These are phyloP conservation scores for Pseudomugil gertrudae DNA, from an alignment of 2,797 vertebrate genomes.

Conservation along the genomic window DNA sequence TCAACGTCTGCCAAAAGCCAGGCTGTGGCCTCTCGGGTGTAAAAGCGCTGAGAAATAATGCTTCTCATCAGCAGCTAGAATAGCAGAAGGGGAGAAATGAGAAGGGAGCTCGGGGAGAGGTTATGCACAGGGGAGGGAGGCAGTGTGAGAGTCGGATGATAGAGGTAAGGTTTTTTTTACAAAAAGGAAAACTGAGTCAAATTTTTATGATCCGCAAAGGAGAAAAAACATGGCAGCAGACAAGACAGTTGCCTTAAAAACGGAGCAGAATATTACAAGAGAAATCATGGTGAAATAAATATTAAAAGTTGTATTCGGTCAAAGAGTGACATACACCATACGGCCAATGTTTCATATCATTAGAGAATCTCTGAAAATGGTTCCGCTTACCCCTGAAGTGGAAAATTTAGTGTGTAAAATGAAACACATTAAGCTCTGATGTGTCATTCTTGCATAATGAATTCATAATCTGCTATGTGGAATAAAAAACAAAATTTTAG, in stretches of 20 bases:
- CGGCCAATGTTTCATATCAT: not conserved
- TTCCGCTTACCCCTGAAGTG: constrained; percentile 9
- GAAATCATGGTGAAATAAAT: constrained; percentile 7
- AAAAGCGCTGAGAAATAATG: constrained; percentile 67
- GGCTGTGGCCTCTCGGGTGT: constrained; percentile 53
- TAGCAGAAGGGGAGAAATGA: constrained; percentile 38
- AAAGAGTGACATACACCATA: too few species aligned
- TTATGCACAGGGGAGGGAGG: constrained; percentile 21
- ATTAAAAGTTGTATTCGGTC: constrained; percentile 2
- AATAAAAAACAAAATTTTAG: not conserved
- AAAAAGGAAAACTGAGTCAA: constrained; percentile 30
- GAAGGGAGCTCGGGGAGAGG: constrained; percentile 35
- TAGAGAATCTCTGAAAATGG: not conserved
- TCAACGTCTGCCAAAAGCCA: constrained; percentile 75
- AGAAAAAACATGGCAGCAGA: constrained; percentile 10
- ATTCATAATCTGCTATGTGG: not conserved
- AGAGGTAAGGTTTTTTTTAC: constrained; percentile 21
- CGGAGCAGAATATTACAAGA: not conserved
- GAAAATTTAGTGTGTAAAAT: constrained; percentile 2
- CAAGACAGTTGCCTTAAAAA: constrained; percentile 1
- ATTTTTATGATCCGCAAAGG: constrained; percentile 24
- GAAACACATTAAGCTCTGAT: not conserved
- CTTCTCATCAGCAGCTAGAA: constrained; percentile 64
- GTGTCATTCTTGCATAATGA: too few species aligned
- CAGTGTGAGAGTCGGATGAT: constrained; percentile 32